Percentiles rank a stretch among this genome's conserved stretches.
These are phyloP conservation scores for Drosophila lowei DNA, from an alignment of 1,140 invertebrate genomes.

Conservation along the genomic window DNA sequence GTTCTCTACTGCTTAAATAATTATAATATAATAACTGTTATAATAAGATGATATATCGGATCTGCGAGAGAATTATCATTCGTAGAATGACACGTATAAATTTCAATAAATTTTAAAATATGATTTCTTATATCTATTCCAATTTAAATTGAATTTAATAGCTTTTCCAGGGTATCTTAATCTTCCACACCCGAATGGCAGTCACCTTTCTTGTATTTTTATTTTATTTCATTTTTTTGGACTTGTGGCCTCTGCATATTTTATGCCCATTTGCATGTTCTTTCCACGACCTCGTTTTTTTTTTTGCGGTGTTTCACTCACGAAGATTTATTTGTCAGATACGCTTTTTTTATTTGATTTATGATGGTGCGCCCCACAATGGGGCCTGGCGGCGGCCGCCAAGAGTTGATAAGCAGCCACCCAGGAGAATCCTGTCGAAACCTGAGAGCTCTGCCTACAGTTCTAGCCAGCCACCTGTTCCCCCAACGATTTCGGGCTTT, in stretches of 20 bases:
- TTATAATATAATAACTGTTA: too few relatives aligned
- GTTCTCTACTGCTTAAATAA: too few relatives aligned
- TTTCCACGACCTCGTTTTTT: slow-evolving; percentile 8
- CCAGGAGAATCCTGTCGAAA: slow-evolving; percentile 44
- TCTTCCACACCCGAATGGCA: too few relatives aligned
- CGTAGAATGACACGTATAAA: too few relatives aligned
- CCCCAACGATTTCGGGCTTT: not conserved
- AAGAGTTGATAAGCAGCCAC: slow-evolving; percentile 26
- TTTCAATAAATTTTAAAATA: too few relatives aligned
- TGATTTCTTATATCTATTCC: too few relatives aligned
- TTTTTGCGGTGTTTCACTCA: slow-evolving; percentile 18
- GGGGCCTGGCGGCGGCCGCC: not conserved
- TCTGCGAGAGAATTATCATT: too few relatives aligned
- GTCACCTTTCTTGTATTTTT: too few relatives aligned
- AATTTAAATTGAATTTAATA: too few relatives aligned
- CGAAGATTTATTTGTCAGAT: slow-evolving; percentile 67
- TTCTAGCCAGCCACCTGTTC: slow-evolving; percentile 7
- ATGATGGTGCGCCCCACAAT: slow-evolving; percentile 40
- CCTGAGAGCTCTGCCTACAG: slow-evolving; percentile 3
- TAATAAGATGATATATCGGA: too few relatives aligned
- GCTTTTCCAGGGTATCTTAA: too few relatives aligned
- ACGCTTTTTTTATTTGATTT: slow-evolving; percentile 62
- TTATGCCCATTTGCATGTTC: slow-evolving; percentile 58
- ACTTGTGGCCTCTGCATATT: slow-evolving; percentile 39
- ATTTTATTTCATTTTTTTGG: slow-evolving; percentile 21